phyloP scores from a whole-genome alignment of 2,888 invertebrate species.

The Bursaphelenchus okinawaensis region DNA sequence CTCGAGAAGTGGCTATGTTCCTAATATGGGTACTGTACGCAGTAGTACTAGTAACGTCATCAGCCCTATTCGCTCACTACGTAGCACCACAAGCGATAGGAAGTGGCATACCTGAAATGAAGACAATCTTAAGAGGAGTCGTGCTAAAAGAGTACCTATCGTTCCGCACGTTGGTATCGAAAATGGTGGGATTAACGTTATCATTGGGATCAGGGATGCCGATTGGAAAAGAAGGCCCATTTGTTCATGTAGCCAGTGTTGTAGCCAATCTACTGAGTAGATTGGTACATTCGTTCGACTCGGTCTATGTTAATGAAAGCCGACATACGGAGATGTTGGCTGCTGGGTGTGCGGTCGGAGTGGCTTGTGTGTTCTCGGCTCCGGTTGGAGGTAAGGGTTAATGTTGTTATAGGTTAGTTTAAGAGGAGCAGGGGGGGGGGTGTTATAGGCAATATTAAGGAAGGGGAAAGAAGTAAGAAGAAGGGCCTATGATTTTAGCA shows the following conservation, averaged over 20 bases:
- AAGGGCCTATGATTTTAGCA: constrained; percentile 4
- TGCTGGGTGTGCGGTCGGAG: constrained; percentile 94
- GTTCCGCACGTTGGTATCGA: constrained; percentile 85
- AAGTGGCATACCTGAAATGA: constrained; percentile 60
- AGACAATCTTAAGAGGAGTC: constrained; percentile 86
- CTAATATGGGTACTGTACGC: constrained; percentile 44
- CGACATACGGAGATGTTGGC: constrained; percentile 86
- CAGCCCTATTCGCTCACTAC: constrained; percentile 74
- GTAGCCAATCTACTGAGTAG: constrained; percentile 86
- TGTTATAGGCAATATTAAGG: too few relatives aligned
- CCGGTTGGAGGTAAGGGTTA: constrained; percentile 76
- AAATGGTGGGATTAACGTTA: constrained; percentile 86
- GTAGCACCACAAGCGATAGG: constrained; percentile 93
- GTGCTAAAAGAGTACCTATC: constrained; percentile 94
- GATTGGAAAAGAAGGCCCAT: constrained; percentile 94
- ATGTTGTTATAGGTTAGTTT: not conserved
- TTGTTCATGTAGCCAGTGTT: constrained; percentile 95
- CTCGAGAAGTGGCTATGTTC: constrained; percentile 15
- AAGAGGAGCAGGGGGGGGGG: not conserved
- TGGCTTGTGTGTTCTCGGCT: constrained; percentile 86
- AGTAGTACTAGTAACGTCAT: constrained; percentile 36
- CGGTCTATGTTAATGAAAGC: constrained; percentile 47
- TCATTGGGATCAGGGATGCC: constrained; percentile 92
- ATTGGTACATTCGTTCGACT: constrained; percentile 68
- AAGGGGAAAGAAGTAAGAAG: too few relatives aligned